Percentiles rank a stretch among this genome's conserved stretches.
phyloP scores from a whole-genome alignment of 2,888 invertebrate genomes.

The Anthophora plumipes region DNA sequence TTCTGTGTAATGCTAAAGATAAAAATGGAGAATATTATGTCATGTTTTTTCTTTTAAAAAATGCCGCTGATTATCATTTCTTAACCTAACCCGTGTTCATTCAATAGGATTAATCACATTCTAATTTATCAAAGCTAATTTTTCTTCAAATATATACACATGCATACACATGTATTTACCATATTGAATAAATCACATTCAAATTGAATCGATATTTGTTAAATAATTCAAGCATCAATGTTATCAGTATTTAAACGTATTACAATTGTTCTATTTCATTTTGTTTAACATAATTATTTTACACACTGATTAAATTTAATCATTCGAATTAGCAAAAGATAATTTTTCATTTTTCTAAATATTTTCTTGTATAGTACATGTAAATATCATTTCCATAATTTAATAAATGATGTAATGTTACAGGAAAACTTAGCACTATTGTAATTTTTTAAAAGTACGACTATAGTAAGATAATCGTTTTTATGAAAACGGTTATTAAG shows the following conservation, averaged over 20 bases:
- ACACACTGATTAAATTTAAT: neutral
- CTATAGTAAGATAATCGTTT: neutral
- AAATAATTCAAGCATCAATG: neutral
- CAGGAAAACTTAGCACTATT: neutral
- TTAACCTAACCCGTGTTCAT: neutral
- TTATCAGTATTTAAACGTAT: neutral
- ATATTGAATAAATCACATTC: neutral
- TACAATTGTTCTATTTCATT: constrained; percentile 28
- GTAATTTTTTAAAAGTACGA: neutral
- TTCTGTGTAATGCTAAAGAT: neutral
- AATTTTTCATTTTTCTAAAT: neutral
- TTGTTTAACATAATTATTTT: neutral
- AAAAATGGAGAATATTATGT: neutral
- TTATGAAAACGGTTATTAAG: constrained; percentile 20
- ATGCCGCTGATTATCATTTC: neutral
- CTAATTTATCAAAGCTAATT: neutral
- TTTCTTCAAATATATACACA: neutral
- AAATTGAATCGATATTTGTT: neutral
- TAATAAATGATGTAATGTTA: neutral
- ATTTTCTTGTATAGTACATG: neutral
- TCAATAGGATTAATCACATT: neutral
- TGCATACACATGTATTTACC: neutral
- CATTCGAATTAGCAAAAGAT: constrained; percentile 8
- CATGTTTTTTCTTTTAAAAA: neutral
- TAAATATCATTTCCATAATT: neutral